phyloP scores from a whole-genome alignment of 1,140 invertebrate species.

The Micrasema longulum region DNA sequence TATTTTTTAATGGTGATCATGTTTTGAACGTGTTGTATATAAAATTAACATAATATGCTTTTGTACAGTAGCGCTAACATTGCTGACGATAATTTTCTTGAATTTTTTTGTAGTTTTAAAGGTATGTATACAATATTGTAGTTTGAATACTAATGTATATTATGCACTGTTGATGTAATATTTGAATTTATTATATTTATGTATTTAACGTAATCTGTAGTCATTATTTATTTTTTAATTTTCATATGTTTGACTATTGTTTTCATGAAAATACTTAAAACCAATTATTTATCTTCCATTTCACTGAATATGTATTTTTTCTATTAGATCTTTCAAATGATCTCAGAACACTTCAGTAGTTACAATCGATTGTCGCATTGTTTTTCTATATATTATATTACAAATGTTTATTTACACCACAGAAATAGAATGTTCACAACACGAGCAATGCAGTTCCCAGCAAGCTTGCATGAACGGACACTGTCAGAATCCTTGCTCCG shows the following conservation, averaged over 20 bases:
- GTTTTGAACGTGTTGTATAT: constrained; percentile 21
- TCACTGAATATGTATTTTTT: too few relatives aligned
- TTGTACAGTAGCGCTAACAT: constrained; percentile 15
- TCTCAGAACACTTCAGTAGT: too few relatives aligned
- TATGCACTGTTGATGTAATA: constrained; percentile 33
- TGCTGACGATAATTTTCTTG: constrained; percentile 40
- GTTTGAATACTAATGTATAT: constrained; percentile 21
- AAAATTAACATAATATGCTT: constrained; percentile 31
- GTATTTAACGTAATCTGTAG: not conserved
- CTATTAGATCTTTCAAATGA: too few relatives aligned
- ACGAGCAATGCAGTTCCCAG: constrained; percentile 78
- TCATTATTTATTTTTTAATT: not conserved
- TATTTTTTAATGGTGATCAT: constrained; percentile 29
- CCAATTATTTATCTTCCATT: too few relatives aligned
- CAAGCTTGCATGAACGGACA: constrained; percentile 82
- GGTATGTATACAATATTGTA: constrained; percentile 22
- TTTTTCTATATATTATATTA: constrained; percentile 22
- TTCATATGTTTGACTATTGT: not conserved
- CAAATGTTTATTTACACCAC: constrained; percentile 47
- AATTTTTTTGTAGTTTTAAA: constrained; percentile 41
- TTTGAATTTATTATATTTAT: constrained; percentile 26
- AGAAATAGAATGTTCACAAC: constrained; percentile 77
- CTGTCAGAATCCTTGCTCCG: constrained; percentile 80
- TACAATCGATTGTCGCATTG: too few relatives aligned
- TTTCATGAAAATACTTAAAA: not conserved